Base-by-base conservation (phyloP, 2,888 invertebrate genomes). In the Ceratothoa steindachneri region DNA sequence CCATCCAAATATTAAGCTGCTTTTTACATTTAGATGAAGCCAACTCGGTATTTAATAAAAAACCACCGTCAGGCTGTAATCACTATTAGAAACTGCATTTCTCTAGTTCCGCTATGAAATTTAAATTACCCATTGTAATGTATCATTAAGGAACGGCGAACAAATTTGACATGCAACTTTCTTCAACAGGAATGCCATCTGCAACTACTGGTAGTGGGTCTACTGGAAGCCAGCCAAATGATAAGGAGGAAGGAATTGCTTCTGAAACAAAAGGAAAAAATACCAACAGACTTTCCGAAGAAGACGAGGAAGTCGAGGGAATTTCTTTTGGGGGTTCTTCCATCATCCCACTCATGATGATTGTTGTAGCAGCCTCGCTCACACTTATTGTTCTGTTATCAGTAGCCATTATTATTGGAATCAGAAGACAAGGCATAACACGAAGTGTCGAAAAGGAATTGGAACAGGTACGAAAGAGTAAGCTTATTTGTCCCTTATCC, bases 291-390 rank as follows among this genome's bases (percentile, higher is more conserved):
- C 65, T 30, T 4, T 22, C 60, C 28, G 31, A 31, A 15, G 52
- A 30, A 2, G 24, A 31, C 9, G 60, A 67, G 3, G 60, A 60
- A 3, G 55, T 19, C 7, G 41, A 22, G 5, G 1, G 53, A 7
- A n/a, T 24, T 9, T 30, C 30, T 19, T 30, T 24, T n/a, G 52
- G 15, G 27, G 30, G 29, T 22, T 4, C 30, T 1, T 30, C 66
- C 28, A 24, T 71, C 29, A 64, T 75, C 29, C 75, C 75, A 7
- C 75, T 72, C n/a, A 75, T 75, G 51, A 67, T 75, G 41, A 29
- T 75, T 24, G 66, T 75, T 7, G 53, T 75, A 22, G 72, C 75
- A 1, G 71, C 51, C 4, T 75, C 75, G 22, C 60, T 75, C n/a
- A 60, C 67, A 9, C 52, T 51, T 55, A 75, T 75, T 41, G 68